Percentiles rank a stretch among this genome's conserved stretches.
These are phyloP conservation scores for Noctua janthe DNA, from an alignment of 2,888 invertebrate species.

Conservation along the genomic window DNA sequence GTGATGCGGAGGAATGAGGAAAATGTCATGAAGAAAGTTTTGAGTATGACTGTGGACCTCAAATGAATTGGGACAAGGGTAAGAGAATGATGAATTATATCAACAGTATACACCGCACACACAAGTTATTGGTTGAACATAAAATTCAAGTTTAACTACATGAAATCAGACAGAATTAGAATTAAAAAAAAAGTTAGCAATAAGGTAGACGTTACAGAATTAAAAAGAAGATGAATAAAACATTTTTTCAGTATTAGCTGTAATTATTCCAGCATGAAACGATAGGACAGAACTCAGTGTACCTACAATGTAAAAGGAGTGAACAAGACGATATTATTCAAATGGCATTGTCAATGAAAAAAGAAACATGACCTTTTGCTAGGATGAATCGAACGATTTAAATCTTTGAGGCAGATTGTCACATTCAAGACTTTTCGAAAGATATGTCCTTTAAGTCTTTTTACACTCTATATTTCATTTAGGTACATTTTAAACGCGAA, in stretches of 20 bases:
- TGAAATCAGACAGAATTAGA: too few relatives aligned
- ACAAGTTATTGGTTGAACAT: too few relatives aligned
- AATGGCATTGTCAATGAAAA: background rate
- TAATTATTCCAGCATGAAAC: background rate
- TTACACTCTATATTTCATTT: conserved; percentile 4
- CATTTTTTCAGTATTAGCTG: background rate
- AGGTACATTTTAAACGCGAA: conserved; percentile 48
- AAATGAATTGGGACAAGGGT: too few relatives aligned
- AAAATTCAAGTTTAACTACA: too few relatives aligned
- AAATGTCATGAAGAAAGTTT: too few relatives aligned
- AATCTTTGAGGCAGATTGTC: background rate
- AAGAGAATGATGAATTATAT: too few relatives aligned
- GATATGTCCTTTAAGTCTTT: background rate
- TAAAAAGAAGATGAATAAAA: background rate
- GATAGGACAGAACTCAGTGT: background rate
- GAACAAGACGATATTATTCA: background rate
- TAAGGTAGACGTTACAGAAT: background rate
- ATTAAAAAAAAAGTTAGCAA: background rate
- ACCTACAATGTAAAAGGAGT: background rate
- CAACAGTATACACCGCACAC: too few relatives aligned
- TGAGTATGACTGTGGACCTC: too few relatives aligned
- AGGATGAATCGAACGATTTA: background rate
- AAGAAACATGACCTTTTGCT: background rate
- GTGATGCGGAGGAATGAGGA: too few relatives aligned
- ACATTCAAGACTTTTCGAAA: background rate